A percentile compares a stretch with the other conserved stretches of the same genome.
These are phyloP conservation scores for Caradrina clavipalpis DNA, from an alignment of 2,888 invertebrate species.

Conservation along the genomic window DNA sequence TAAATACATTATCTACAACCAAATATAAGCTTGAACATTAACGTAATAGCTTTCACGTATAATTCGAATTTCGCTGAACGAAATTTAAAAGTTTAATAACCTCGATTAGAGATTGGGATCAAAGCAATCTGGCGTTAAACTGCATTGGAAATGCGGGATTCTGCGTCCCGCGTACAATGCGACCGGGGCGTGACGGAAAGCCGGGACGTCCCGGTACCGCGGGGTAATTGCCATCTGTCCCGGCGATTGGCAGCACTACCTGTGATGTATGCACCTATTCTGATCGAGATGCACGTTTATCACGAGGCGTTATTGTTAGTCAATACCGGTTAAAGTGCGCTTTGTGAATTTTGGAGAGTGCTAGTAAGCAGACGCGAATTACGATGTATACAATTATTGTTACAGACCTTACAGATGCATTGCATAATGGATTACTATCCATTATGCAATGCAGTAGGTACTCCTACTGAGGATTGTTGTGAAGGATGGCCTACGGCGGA, in stretches of 20 bases:
- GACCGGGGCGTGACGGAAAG: conserved; percentile 43
- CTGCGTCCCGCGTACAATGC: conserved; percentile 47
- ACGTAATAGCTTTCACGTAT: conserved; percentile 27
- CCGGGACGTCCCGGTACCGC: conserved; percentile 41
- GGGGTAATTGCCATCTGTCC: conserved; percentile 59
- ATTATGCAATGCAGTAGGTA: no score
- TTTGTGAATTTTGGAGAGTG: conserved; percentile 34
- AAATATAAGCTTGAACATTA: conserved; percentile 14
- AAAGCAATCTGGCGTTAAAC: conserved; percentile 57
- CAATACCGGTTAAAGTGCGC: conserved; percentile 16
- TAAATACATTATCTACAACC: no score
- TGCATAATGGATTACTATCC: no score
- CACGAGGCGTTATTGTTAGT: conserved; percentile 36
- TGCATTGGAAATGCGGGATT: conserved; percentile 60
- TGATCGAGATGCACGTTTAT: conserved; percentile 30
- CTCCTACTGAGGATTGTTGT: no score
- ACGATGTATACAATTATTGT: neutral
- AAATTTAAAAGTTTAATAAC: conserved; percentile 61
- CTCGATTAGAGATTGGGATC: conserved; percentile 55
- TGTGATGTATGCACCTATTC: conserved; percentile 38
- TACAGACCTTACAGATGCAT: neutral
- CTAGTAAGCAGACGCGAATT: conserved; percentile 2
- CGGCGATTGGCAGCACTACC: conserved; percentile 47
- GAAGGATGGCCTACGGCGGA: no score
- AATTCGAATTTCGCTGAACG: conserved; percentile 38